Conservation (phyloP, 2,888 invertebrate genomes). For the Leptinotarsa peninsularis region DNA sequence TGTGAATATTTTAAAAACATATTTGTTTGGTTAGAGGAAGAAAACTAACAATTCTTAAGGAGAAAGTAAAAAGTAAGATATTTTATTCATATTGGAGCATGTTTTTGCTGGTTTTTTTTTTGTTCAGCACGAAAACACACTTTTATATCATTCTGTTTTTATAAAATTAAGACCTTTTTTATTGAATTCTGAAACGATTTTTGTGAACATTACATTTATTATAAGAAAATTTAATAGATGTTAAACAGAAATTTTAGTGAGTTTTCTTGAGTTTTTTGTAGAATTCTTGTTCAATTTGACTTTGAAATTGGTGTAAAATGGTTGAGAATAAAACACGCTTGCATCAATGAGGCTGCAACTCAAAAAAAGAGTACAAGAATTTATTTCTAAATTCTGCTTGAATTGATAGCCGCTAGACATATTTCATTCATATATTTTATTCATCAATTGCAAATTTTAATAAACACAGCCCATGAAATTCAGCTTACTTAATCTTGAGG, state of each 20-base stretch:
- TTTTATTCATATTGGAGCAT: constrained; percentile 31
- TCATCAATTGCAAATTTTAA: too few relatives aligned
- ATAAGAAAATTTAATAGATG: not conserved
- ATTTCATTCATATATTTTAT: too few relatives aligned
- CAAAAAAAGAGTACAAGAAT: too few relatives aligned
- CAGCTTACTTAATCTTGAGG: too few relatives aligned
- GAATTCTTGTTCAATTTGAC: not conserved
- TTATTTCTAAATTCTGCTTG: too few relatives aligned
- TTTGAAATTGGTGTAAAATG: too few relatives aligned
- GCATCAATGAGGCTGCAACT: too few relatives aligned
- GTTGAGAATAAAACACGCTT: too few relatives aligned
- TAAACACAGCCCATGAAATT: too few relatives aligned
- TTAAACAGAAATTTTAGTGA: not conserved
- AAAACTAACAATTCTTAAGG: constrained; percentile 58
- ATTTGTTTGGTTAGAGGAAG: constrained; percentile 51
- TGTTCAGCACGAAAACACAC: constrained; percentile 34
- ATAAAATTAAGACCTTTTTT: constrained; percentile 3
- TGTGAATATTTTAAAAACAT: constrained; percentile 31
- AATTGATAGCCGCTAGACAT: too few relatives aligned
- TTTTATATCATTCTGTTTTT: constrained; percentile 25
- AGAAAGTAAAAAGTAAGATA: constrained; percentile 49
- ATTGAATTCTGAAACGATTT: constrained; percentile 5
- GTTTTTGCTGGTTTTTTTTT: constrained; percentile 30
- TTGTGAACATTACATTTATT: constrained; percentile 5
- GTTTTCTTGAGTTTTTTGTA: not conserved